These are phyloP conservation scores for Epinotia brunnichana DNA, from an alignment of 2,888 invertebrate genomes.

Conservation along the genomic window DNA sequence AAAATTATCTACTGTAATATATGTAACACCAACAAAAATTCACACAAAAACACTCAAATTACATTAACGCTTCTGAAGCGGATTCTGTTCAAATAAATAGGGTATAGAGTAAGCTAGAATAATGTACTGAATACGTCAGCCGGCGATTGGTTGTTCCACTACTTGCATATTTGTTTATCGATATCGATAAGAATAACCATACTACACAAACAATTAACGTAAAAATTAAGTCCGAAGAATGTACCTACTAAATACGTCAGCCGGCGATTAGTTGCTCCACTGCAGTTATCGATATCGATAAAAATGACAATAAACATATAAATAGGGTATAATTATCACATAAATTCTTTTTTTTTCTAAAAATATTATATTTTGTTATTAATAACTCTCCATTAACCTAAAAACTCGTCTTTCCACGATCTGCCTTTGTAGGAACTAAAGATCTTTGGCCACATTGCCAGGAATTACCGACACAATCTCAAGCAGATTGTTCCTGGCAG, in stretches of 20 bases:
- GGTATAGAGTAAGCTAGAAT: constrained; percentile 70
- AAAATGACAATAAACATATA: background rate
- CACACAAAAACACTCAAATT: constrained; percentile 47
- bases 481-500: no score
- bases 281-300: constrained; percentile 1
- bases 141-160: background rate
- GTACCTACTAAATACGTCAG: background rate
- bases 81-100: constrained; percentile 73
- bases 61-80: constrained; percentile 55
- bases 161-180: background rate
- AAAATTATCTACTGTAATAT: background rate
- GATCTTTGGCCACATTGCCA: no score
- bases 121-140: constrained; percentile 64
- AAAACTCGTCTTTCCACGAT: no score
- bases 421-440: no score
- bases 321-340: no score
- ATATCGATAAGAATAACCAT: background rate
- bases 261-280: background rate
- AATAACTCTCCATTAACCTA: no score
- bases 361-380: no score
- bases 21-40: background rate
- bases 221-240: background rate
- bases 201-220: no score
- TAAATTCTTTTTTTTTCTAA: no score
- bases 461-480: no score